A percentile compares a stretch with the other conserved stretches of the same genome.
Evolutionary conservation across 2,113 vertebrate genomes (phyloP).

Genomic region (Caranx ignobilis): DNA sequence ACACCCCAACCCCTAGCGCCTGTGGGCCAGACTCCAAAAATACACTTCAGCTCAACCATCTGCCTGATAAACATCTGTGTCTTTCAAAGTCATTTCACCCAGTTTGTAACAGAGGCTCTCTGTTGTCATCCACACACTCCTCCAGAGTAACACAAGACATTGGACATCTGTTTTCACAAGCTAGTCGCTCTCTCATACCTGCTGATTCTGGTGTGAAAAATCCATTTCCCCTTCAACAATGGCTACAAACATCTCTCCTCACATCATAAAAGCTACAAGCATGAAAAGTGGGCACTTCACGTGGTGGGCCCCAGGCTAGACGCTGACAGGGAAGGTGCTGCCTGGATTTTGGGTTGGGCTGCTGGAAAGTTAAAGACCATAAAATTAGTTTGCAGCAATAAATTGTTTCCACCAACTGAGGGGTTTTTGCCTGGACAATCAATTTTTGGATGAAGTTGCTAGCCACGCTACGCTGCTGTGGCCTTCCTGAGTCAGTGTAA

Average conservation of each 20-base stretch:
- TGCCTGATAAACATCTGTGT: too few species aligned
- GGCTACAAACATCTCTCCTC: neutral
- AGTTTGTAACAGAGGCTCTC: neutral
- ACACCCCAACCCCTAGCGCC: too few species aligned
- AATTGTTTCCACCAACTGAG: conserved; percentile 53
- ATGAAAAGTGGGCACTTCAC: neutral
- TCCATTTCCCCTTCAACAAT: neutral
- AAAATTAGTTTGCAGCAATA: conserved; percentile 54
- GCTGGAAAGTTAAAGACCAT: conserved; percentile 45
- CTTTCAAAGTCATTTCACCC: neutral
- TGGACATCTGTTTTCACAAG: neutral
- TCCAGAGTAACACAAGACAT: neutral
- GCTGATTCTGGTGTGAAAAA: neutral
- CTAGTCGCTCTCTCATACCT: neutral
- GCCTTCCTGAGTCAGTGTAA: conserved; percentile 65
- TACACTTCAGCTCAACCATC: neutral
- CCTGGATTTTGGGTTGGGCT: conserved; percentile 17
- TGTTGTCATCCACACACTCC: neutral
- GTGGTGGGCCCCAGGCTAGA: neutral
- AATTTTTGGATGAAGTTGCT: conserved; percentile 63
- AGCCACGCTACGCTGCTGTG: conserved; percentile 47
- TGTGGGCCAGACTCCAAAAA: too few species aligned
- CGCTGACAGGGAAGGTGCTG: neutral
- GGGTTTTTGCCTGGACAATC: conserved; percentile 49
- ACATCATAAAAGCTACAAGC: neutral